phyloP scores from a whole-genome alignment of 2,113 vertebrate species.

The Phyllostomus hastatus region DNA sequence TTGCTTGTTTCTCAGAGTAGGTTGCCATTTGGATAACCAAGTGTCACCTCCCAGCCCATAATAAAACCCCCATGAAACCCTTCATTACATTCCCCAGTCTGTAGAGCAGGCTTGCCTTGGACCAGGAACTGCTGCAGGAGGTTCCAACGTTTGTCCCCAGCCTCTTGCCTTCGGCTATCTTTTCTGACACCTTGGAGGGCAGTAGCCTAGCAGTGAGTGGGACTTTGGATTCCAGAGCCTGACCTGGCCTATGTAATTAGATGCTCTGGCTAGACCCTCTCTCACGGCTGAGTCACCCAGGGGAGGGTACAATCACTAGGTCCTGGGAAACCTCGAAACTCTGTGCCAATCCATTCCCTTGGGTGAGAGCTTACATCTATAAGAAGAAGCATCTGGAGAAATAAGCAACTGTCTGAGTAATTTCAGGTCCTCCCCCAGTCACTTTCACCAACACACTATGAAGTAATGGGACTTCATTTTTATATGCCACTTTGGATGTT shows the following conservation, averaged over 20 bases:
- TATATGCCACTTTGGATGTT: not conserved
- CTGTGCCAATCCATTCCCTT: not conserved
- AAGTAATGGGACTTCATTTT: not conserved
- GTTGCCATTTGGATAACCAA: slow-evolving; percentile 57
- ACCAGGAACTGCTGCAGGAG: not conserved
- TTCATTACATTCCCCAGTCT: slow-evolving; percentile 56
- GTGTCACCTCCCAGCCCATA: slow-evolving; percentile 35
- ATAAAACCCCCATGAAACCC: slow-evolving; percentile 58
- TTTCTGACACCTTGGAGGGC: slow-evolving; percentile 25
- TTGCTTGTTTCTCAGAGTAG: slow-evolving; percentile 48
- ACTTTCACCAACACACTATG: not conserved
- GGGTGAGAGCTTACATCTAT: not conserved
- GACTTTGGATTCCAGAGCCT: slow-evolving; percentile 40
- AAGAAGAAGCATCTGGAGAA: not conserved
- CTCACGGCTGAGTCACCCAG: slow-evolving; percentile 61
- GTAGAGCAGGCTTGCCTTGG: not conserved
- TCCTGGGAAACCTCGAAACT: slow-evolving; percentile 9
- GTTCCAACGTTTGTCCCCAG: not conserved
- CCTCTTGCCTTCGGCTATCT: slow-evolving; percentile 19
- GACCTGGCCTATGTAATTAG: slow-evolving; percentile 63
- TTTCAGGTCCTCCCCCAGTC: not conserved
- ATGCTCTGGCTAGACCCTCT: slow-evolving; percentile 42
- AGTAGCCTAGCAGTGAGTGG: not conserved
- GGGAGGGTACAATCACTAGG: not conserved
- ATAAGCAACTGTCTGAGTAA: not conserved